These are phyloP conservation scores for Dasyprocta punctata DNA, from an alignment of 2,113 vertebrate genomes.

Conservation along the genomic window DNA sequence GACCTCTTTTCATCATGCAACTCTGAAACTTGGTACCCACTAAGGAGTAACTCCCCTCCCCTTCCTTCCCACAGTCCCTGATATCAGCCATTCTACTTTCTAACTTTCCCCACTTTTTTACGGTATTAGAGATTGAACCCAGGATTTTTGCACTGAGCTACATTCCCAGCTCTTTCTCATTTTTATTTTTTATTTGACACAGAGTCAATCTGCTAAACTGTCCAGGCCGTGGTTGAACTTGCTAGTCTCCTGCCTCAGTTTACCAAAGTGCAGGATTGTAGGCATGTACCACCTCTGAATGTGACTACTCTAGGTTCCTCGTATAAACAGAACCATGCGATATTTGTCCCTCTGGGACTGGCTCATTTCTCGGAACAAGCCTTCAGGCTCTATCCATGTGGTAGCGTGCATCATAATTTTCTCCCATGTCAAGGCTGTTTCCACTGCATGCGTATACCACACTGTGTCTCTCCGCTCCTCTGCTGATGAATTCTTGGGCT, in stretches of 20 bases:
- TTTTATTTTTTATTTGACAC: not conserved
- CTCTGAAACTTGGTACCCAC: not conserved
- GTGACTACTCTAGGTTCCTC: not conserved
- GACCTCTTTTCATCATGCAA: not conserved
- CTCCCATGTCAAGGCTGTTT: not conserved
- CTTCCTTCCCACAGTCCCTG: rapidly evolving
- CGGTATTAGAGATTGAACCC: not conserved
- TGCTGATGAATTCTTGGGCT: not conserved
- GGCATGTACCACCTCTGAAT: not conserved
- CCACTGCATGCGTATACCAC: rapidly evolving
- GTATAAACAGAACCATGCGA: not conserved
- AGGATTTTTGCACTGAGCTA: not conserved
- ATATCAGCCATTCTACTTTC: not conserved
- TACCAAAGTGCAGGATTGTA: not conserved
- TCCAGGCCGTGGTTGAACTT: not conserved
- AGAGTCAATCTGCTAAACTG: not conserved
- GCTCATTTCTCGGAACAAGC: not conserved
- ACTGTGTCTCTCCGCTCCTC: not conserved
- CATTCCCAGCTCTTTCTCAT: not conserved
- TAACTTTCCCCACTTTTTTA: not conserved
- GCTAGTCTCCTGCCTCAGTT: not conserved
- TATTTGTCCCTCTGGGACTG: not conserved
- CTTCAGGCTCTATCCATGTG: not conserved
- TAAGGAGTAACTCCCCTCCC: not conserved
- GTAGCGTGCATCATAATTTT: no score